Evolutionary conservation across 2,888 invertebrate species (phyloP).

Genomic region (Ephialtes manifestator): DNA sequence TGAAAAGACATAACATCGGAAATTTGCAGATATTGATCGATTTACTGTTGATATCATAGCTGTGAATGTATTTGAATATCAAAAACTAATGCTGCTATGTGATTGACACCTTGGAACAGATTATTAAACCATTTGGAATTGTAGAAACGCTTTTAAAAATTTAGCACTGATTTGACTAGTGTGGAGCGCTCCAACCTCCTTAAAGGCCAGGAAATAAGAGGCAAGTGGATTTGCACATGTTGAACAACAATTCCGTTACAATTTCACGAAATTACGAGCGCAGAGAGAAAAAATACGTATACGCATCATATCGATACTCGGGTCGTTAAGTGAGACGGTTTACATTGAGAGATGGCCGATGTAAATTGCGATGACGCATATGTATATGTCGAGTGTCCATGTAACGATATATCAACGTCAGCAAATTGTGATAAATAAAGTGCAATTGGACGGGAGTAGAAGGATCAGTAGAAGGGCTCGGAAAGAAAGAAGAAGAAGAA

Average conservation of each 20-base stretch:
- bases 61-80: no score
- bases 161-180: no score
- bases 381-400: conserved; percentile 78
- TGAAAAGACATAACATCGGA: no score
- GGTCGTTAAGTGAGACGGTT: conserved; percentile 83
- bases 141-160: no score
- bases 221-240: neutral
- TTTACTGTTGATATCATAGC: no score
- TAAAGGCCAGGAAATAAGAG: neutral
- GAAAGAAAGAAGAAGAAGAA: conserved; percentile 32
- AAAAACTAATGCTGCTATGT: no score
- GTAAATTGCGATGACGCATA: conserved; percentile 84
- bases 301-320: conserved; percentile 62
- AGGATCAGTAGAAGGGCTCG: conserved; percentile 58
- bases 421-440: conserved; percentile 85
- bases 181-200: no score
- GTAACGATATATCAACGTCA: conserved; percentile 84
- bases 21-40: no score
- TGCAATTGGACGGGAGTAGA: conserved; percentile 78
- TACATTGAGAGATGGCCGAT: conserved; percentile 84
- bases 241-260: conserved; percentile 21
- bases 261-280: conserved; percentile 7
- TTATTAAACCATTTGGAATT: no score
- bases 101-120: no score
- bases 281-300: neutral